Percentiles rank a stretch among this genome's conserved stretches.
phyloP scores from a whole-genome alignment of 1,140 invertebrate species.

The Bathynomus jamesi region DNA sequence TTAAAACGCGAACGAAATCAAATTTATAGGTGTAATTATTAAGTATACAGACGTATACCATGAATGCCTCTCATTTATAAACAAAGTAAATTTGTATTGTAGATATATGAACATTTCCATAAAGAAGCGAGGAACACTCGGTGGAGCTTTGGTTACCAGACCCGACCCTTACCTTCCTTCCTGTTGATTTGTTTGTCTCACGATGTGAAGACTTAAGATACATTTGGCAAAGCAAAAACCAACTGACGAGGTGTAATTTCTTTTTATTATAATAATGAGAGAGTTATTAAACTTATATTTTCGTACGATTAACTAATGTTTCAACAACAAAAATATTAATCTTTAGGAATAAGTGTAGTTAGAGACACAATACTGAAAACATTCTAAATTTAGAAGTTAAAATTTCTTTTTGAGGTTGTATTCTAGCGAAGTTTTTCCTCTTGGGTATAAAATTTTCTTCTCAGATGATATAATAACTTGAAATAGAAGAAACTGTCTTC shows the following conservation, averaged over 20 bases:
- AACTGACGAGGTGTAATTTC: slow-evolving; percentile 31
- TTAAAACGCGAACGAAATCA: not conserved
- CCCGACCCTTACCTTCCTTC: slow-evolving; percentile 5
- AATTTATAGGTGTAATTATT: not conserved
- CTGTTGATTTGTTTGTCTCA: slow-evolving; percentile 24
- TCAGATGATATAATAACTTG: too few relatives aligned
- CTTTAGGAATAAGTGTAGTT: too few relatives aligned
- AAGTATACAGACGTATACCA: not conserved
- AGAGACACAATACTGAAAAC: too few relatives aligned
- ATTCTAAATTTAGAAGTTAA: too few relatives aligned
- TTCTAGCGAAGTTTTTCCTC: too few relatives aligned
- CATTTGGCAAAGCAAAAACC: slow-evolving; percentile 29
- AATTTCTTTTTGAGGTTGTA: too few relatives aligned
- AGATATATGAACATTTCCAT: slow-evolving; percentile 6
- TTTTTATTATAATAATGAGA: too few relatives aligned
- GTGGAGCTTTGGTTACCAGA: not conserved
- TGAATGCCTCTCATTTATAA: not conserved
- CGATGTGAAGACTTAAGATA: slow-evolving; percentile 34
- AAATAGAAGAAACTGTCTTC: too few relatives aligned
- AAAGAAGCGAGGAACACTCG: not conserved
- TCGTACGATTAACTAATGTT: too few relatives aligned
- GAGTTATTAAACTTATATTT: too few relatives aligned
- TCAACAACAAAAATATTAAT: too few relatives aligned
- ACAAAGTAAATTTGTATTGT: not conserved
- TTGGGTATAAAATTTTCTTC: too few relatives aligned